phyloP scores from a whole-genome alignment of 2,113 vertebrate species.

The Triplophysa dalaica region DNA sequence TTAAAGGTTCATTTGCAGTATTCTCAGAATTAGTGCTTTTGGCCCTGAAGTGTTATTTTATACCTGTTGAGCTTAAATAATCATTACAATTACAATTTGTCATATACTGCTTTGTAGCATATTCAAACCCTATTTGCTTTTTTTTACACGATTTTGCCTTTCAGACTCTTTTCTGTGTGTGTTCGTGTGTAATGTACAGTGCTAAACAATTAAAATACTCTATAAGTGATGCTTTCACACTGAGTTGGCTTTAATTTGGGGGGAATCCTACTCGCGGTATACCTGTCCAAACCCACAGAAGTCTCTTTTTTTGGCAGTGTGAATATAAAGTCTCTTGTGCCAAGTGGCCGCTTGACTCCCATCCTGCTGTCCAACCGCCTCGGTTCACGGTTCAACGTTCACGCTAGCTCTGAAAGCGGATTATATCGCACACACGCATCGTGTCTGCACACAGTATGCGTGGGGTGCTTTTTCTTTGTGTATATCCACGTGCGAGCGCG shows the following conservation, averaged over 20 bases:
- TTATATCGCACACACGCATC: conserved; percentile 55
- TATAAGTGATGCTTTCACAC: no score
- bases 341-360: conserved; percentile 1
- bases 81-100: not conserved
- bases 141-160: not conserved
- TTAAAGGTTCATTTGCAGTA: no score
- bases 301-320: not conserved
- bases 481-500: conserved; percentile 25
- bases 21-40: no score
- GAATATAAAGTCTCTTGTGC: not conserved
- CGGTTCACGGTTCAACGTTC: conserved; percentile 14
- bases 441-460: conserved; percentile 41
- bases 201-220: no score
- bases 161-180: not conserved
- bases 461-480: conserved; percentile 41
- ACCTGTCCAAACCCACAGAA: not conserved
- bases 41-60: no score
- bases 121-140: not conserved
- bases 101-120: not conserved
- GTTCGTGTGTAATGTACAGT: no score
- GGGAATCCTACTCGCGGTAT: no score
- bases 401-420: conserved; percentile 8
- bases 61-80: not conserved
- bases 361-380: not conserved
- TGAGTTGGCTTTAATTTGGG: no score